Evolutionary conservation across 2,113 vertebrate genomes (phyloP).

Genomic region (Columba janthina): DNA sequence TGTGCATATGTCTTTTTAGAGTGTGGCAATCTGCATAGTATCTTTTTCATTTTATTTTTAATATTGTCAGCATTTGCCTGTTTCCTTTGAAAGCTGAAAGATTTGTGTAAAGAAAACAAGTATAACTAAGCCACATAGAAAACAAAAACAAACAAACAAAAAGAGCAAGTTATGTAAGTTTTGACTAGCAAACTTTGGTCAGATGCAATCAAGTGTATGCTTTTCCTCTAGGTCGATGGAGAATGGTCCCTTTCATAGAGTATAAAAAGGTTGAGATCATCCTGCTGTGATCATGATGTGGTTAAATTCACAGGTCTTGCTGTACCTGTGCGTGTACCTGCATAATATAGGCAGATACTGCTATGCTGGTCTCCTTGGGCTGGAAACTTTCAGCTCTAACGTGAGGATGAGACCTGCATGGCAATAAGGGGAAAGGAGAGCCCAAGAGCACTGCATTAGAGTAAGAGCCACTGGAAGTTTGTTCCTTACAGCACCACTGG

Average conservation of each 20-base stretch:
- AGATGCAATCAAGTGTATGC: accelerated
- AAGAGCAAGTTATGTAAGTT: background rate
- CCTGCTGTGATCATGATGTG: background rate
- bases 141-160: background rate
- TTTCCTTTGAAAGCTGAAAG: background rate
- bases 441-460: background rate
- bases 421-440: background rate
- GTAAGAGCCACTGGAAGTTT: background rate
- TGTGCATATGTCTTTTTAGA: background rate
- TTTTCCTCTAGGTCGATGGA: background rate
- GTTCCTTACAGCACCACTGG: background rate
- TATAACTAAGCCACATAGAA: background rate
- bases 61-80: background rate
- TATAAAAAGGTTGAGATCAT: background rate
- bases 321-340: background rate
- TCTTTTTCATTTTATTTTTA: background rate
- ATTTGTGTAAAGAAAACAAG: background rate
- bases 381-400: conserved; percentile 17
- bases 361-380: background rate
- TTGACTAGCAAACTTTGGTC: background rate
- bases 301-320: background rate
- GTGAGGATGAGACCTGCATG: conserved; percentile 11
- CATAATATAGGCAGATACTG: background rate
- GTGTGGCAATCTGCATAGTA: background rate
- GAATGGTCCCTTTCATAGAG: background rate